phyloP scores from a whole-genome alignment of 2,113 vertebrate species.

The Tachuris rubrigastra region DNA sequence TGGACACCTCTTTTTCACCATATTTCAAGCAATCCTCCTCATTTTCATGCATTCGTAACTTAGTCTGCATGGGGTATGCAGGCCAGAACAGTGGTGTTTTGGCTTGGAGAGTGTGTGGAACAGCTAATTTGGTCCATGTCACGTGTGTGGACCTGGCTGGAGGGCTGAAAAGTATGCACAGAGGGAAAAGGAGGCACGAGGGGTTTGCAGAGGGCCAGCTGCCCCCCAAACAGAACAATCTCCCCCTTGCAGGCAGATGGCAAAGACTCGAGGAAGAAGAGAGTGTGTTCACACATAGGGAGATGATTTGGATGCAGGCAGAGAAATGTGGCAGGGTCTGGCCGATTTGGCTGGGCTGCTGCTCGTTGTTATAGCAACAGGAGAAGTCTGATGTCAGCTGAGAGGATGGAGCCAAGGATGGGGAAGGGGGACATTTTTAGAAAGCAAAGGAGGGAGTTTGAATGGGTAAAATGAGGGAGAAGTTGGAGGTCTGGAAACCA shows the following conservation, averaged over 20 bases:
- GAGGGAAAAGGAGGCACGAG: neutral
- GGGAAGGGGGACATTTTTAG: neutral
- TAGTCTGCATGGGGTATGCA: neutral
- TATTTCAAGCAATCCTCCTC: neutral
- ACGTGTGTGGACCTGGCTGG: rapidly evolving
- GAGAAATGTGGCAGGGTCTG: conserved; percentile 8
- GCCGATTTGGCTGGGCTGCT: neutral
- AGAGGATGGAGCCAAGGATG: neutral
- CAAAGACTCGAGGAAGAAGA: neutral
- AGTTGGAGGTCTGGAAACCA: neutral
- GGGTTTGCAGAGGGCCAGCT: neutral
- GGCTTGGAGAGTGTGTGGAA: neutral
- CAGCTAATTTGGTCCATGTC: neutral
- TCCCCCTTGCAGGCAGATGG: neutral
- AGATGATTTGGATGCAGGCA: conserved; percentile 4
- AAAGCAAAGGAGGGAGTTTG: neutral
- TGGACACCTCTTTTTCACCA: neutral
- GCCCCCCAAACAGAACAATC: neutral
- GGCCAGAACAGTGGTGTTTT: neutral
- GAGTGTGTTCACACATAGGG: neutral
- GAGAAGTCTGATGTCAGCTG: neutral
- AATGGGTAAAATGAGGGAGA: neutral
- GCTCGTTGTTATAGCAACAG: conserved; percentile 56
- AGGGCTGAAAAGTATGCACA: rapidly evolving
- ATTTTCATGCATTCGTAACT: neutral